Base-by-base conservation (phyloP, 37 sponge, comb jelly and placozoan genomes). In the Ephydatia muelleri region DNA sequence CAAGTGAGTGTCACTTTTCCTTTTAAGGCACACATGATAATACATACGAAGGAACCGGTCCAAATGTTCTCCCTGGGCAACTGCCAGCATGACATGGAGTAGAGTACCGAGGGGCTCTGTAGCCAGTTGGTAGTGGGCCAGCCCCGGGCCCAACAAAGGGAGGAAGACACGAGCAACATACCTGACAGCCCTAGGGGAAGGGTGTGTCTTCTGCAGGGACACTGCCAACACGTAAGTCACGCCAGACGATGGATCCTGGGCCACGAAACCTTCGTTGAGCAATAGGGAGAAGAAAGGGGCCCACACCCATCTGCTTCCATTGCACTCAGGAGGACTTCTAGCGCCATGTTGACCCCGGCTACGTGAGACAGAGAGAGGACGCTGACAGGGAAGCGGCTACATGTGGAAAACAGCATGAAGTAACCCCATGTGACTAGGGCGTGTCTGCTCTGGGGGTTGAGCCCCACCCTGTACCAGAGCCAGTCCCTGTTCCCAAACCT, bases 151-250 rank as follows among this genome's bases (percentile, higher is more conserved):
- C 57, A 78, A 78, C 13, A 82, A 85, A 0, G 91, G 91, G 2
- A 90, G 72, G 78, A 85, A 90, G 0, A 90, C 78, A 36, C 86
- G 67, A 3, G 86, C 91, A 13, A 86, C 31, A 36, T 85, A 77
- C 21, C 81, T 73, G 3, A 79, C 31, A 26, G 91, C 70, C 0
- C 67, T 47, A 0, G 16, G 16, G 16, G 57, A 57, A 14, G 57
- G 57, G 1, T 21, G 12, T 27, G 38, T 2, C 16, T 39, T 16
- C 14, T 79, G 79, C 23, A 85, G 77, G 14, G 91, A 90, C 71
- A 90, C 34, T 47, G 38, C 86, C 27, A 90, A 72, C 8, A 26
- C 72, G 65, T 86, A 90, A 27, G 82, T 48, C 14, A 90, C 66
- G 9, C 91, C 91, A 16, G 79, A 85, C 2, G 91, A 85, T 27